Base-by-base conservation (phyloP, 2,888 invertebrate genomes). In the Pseudeuparius sepicola region DNA sequence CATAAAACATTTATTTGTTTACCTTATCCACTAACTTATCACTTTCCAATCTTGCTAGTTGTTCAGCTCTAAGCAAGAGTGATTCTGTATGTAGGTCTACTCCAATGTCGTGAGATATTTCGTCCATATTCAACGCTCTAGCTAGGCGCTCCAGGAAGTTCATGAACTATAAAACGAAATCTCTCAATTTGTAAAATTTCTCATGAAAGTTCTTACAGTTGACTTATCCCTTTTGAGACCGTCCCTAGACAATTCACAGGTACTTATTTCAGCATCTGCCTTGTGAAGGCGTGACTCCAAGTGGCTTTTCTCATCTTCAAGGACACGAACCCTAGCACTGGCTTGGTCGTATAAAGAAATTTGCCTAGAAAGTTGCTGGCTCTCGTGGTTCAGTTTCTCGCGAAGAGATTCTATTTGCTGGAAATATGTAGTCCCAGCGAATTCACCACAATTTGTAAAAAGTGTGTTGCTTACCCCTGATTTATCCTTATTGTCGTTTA, bases 11-110 rank as follows among this genome's bases (percentile, higher is more conserved):
- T 5, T 6, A 13, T 6, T 6, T 27, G 38, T 34, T 43, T 64
- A 82, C 84, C 75, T 84, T 83, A 63, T 86, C 86, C 10, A 81
- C 82, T 38, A 87, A 68, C 59, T 84, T 80, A 60, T 86, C 86
- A 52, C 78, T 79, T 63, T 88, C 87, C 31, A 84, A 67, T 49
- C 81, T 68, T 14, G 82, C 73, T 38, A 88, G 66, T 57, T 90
- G 88, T 59, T 92, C 87, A 2, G 87, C 87, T 24, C 90, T 72
- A 40, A 87, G 77, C 36, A 90, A 64, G 39, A 93, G 68, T 29
- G 85, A 82, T 53, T 92, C 90, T 0, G 86, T 79, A 53, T 82
- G 82, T 53, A 86, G 68, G 56, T 87, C 86, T 39, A 85, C 70
- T 5, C 85, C 86, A 43, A 84, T 68, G 58, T 87, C 86, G 51